phyloP scores from a whole-genome alignment of 1,140 invertebrate species.

The Papilio helenus region DNA sequence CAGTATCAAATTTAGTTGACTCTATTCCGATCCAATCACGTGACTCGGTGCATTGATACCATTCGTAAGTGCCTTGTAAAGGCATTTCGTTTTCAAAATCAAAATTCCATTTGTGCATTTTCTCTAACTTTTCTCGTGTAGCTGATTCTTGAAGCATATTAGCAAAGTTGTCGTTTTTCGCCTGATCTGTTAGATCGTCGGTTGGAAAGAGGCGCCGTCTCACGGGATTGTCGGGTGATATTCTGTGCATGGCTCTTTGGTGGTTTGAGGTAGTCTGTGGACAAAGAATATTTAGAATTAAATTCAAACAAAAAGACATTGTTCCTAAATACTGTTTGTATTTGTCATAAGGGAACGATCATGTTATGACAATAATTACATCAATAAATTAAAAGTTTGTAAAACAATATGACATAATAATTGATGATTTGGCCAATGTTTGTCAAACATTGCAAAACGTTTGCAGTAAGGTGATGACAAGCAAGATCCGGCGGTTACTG shows the following conservation, averaged over 20 bases:
- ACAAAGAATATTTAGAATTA: conserved; percentile 39
- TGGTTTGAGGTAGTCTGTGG: conserved; percentile 60
- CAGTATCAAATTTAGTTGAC: conserved; percentile 32
- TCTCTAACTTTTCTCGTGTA: conserved; percentile 48
- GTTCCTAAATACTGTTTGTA: too few relatives aligned
- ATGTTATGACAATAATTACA: too few relatives aligned
- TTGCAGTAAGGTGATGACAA: neutral
- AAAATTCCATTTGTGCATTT: conserved; percentile 63
- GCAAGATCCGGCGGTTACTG: neutral
- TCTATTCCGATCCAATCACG: conserved; percentile 53
- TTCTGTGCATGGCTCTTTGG: conserved; percentile 60
- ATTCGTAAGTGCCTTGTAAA: conserved; percentile 56
- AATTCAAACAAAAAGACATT: neutral
- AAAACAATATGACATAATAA: too few relatives aligned
- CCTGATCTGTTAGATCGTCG: conserved; percentile 52
- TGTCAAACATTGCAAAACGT: conserved; percentile 1
- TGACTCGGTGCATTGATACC: conserved; percentile 45
- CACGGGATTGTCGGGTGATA: conserved; percentile 52
- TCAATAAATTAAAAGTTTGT: too few relatives aligned
- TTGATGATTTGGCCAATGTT: conserved; percentile 8
- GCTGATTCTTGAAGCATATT: conserved; percentile 62
- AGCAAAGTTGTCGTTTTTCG: conserved; percentile 57
- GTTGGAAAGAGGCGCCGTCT: conserved; percentile 57
- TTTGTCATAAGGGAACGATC: too few relatives aligned
- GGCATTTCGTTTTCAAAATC: conserved; percentile 64